Evolutionary conservation across 2,797 vertebrate genomes (phyloP).

Genomic region (Trachurus trachurus): DNA sequence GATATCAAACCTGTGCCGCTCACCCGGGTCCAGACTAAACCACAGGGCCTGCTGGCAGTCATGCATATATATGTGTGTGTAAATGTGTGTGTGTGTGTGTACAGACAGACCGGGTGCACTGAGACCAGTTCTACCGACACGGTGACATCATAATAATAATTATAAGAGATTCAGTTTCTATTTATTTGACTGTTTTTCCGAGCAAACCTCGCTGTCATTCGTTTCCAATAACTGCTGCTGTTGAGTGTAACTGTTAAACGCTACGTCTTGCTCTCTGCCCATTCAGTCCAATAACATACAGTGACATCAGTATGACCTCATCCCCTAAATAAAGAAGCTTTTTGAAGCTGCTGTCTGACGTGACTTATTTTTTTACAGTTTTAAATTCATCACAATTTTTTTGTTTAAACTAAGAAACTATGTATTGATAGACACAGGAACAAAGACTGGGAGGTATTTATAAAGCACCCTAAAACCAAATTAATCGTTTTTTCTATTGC

Average conservation of each 20-base stretch:
- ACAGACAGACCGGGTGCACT: neutral
- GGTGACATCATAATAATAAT: slow-evolving; percentile 5
- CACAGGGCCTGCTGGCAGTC: neutral
- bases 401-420: no score
- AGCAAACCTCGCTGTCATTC: slow-evolving; percentile 34
- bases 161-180: slow-evolving; percentile 26
- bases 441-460: neutral
- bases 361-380: neutral
- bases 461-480: neutral
- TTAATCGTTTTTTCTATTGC: neutral
- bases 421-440: neutral
- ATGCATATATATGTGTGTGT: neutral
- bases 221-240: slow-evolving; percentile 64
- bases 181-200: slow-evolving; percentile 37
- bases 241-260: slow-evolving; percentile 47
- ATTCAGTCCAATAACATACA: slow-evolving; percentile 35
- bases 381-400: no score
- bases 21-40: neutral
- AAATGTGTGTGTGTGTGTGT: no score
- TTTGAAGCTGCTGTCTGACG: slow-evolving; percentile 37
- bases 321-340: slow-evolving; percentile 69
- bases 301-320: slow-evolving; percentile 42
- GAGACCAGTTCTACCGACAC: neutral
- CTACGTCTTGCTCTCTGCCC: slow-evolving; percentile 33
- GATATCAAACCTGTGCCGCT: neutral